Base-by-base conservation (phyloP, 2,797 vertebrate species). In the Pseudochirops cupreus region DNA sequence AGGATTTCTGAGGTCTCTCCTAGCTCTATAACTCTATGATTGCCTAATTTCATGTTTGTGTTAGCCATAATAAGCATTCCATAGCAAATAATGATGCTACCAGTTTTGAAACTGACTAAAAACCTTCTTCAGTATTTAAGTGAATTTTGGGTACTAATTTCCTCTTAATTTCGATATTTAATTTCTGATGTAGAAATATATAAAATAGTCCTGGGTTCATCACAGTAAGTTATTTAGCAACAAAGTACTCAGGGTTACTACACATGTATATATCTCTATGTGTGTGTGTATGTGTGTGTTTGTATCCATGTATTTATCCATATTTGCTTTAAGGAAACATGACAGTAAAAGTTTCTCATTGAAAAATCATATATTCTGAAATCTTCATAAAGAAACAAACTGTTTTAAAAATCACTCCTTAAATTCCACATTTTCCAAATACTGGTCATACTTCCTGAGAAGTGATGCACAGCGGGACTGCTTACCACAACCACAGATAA, bases 141-240 rank as follows among this genome's bases (percentile, higher is more conserved):
- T 95, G 52, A 96, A 56, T 90, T 46, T 58, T 46, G n/a, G 53
- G 14, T 46, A 74, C 92, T 92, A 55, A 55, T 74, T 56, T 90
- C 74, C 87, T 94, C 28, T 91, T 59, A 11, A 67, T 2, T 7
- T 91, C 58, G 67, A 67, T 82, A 33, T 91, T 67, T 74, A 74
- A 74, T 39, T 74, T 74, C 33, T 82, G 18, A 82, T n/a, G 67
- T 82, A 82, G 56, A 97, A 95, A 62, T 13, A n/a, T 91, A 50
- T 67, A 3, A 54, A 87, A 93, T 39, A 54, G 59, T 56, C 52
- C 18, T 50, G 90, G 59, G 82, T 87, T 53, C 39, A 26, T 92
- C 89, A n/a, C 21, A 87, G 90, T 10, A 56, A 46, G 24, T 87
- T 87, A 87, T 87, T 87, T 87, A 87, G 3, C 74, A 46, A 50